Percentiles rank a stretch among this genome's conserved stretches.
Evolutionary conservation across 2,888 invertebrate species (phyloP).

Genomic region (Cyaniris semiargus): DNA sequence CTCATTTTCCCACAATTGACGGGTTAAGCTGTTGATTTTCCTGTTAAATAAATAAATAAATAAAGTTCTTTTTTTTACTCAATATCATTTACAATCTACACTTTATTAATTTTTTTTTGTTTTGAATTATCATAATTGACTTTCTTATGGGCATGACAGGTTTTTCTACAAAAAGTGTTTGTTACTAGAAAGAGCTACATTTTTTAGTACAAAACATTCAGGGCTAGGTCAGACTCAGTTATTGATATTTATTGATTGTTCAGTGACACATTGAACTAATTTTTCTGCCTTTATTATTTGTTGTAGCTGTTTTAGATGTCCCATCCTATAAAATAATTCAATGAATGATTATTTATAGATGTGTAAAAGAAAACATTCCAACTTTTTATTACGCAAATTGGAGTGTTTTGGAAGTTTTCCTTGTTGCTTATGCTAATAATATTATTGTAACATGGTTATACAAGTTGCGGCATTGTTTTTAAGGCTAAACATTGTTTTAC

Average conservation of each 20-base stretch:
- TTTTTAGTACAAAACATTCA: not conserved
- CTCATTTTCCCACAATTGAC: too few relatives aligned
- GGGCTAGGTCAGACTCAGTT: not conserved
- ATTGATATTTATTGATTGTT: constrained; percentile 25
- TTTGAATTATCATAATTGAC: too few relatives aligned
- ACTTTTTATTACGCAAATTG: not conserved
- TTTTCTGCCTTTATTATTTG: not conserved
- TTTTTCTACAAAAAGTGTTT: not conserved
- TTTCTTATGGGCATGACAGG: too few relatives aligned
- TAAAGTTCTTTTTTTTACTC: too few relatives aligned
- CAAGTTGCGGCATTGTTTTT: not conserved
- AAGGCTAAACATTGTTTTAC: not conserved
- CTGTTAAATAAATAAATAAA: too few relatives aligned
- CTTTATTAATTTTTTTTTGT: too few relatives aligned
- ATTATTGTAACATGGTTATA: not conserved
- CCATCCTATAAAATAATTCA: not conserved
- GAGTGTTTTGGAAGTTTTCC: too few relatives aligned
- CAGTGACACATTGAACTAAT: constrained; percentile 7
- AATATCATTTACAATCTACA: too few relatives aligned
- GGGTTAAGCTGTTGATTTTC: too few relatives aligned
- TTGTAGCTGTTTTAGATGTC: not conserved
- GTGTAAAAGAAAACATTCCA: not conserved
- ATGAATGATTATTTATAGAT: not conserved
- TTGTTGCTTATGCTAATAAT: not conserved
- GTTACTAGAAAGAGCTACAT: not conserved